A percentile compares a stretch with the other conserved stretches of the same genome.
These are phyloP conservation scores for Drosophila colorata DNA, from an alignment of 2,888 invertebrate species.

Conservation along the genomic window DNA sequence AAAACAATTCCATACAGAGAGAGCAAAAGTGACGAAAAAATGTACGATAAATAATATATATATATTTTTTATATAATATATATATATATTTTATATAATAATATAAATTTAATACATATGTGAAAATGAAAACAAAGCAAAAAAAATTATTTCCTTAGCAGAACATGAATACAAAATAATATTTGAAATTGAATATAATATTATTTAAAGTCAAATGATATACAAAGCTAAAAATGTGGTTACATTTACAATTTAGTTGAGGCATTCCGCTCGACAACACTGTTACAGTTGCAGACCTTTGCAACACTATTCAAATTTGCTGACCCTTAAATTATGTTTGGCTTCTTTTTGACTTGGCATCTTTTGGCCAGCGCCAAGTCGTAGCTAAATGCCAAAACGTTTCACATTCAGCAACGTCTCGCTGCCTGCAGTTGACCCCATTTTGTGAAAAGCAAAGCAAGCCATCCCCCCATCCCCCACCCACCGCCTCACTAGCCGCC, in stretches of 20 bases:
- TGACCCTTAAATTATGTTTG: slow-evolving; percentile 16
- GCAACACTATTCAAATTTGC: slow-evolving; percentile 12
- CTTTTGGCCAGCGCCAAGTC: slow-evolving; percentile 37
- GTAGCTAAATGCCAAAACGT: slow-evolving; percentile 54
- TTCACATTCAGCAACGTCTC: slow-evolving; percentile 29
- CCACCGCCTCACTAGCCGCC: not conserved
- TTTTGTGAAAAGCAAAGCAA: slow-evolving; percentile 29
- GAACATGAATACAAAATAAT: too few species aligned
- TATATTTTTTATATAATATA: too few species aligned
- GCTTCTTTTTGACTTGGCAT: slow-evolving; percentile 15
- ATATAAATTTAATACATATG: too few species aligned
- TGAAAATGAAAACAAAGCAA: too few species aligned
- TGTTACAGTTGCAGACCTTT: not conserved
- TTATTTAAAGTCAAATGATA: too few species aligned
- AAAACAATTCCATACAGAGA: not conserved
- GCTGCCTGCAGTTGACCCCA: slow-evolving; percentile 64
- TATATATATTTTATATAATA: too few species aligned
- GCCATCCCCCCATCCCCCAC: not conserved
- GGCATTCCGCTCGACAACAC: not conserved
- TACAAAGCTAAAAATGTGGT: not conserved
- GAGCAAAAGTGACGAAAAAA: not conserved
- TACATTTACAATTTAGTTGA: too few species aligned
- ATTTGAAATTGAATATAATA: too few species aligned
- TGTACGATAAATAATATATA: too few species aligned
- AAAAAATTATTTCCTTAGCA: too few species aligned